Base-by-base conservation (phyloP, 2,888 invertebrate genomes). In the Pachydiplax longipennis region DNA sequence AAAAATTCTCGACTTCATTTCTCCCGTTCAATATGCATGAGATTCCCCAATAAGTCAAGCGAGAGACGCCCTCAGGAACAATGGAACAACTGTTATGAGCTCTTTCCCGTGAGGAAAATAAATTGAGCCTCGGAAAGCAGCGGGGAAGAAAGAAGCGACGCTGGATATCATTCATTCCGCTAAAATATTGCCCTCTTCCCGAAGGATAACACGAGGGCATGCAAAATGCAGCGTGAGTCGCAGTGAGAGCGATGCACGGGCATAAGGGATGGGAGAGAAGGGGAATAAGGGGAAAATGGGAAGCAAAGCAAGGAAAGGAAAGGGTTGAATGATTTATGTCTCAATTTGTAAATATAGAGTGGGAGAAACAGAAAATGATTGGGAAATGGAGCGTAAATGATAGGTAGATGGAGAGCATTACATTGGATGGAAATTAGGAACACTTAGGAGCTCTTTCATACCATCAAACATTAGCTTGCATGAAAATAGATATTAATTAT, bases 51-150 rank as follows among this genome's bases (percentile, higher is more conserved):
- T 73, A 73, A 73, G 73, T 73, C 73, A 73, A 73, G 25, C 73
- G 31, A 5, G 73, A 73, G 31, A 73, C 73, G 73, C 73, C 73
- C 73, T 31, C 22, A 4, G 81, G 37, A 81, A 81, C 37, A 81
- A 81, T 81, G 81, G 81, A 81, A 37, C 81, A 81, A 81, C 37
- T 81, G 81, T 81, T 37, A 40, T 81, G 81, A 81, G 18, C 18
- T 35, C 80, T 25, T 81, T 37, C 80, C 25, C 80, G 18, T 40
- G 31, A 35, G 40, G 37, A 81, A 81, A 81, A 40, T 40, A 40
- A 81, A 81, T 40, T 40, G 81, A 40, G 37, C 25, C 15, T 25
- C 25, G 31, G 31, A 65, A 25, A 65, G 65, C 22, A 22, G 22
- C n/a, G 10, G 73, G 13, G 31, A 73, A 31, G 31, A 31, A 25